Base-by-base conservation (phyloP, 1,140 invertebrate genomes). In the Zaprionus kolodkinae region DNA sequence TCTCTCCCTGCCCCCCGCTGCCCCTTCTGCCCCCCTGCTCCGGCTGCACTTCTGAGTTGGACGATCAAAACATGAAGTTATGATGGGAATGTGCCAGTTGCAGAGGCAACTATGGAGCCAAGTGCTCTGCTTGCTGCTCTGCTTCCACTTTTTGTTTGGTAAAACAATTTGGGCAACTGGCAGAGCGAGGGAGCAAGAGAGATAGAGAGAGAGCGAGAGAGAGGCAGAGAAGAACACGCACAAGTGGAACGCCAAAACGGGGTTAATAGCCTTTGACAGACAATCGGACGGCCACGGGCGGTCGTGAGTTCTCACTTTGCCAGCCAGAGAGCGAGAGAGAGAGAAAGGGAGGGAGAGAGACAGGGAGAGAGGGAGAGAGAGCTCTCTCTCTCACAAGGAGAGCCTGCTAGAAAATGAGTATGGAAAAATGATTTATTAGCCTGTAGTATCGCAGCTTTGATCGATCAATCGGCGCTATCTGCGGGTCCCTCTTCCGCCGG, bases 181-280 rank as follows among this genome's bases (percentile, higher is more conserved):
- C 45, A 21, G 36, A 72, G 36, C 65, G 25, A 59, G 36, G 6
- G 63, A 17, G 30, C 13, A 13, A 4, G 12, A 15, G 67, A 12
- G 50, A 25, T 27, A 30, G 60, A n/a, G 25, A 36, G 25, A 64
- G 52, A 62, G 21, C 6, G 40, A 45, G 45, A 25, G 64, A 3
- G 21, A 52, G 25, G 13, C 21, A 21, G 35, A 54, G 36, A 30
- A 11, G 61, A 25, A 43, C 45, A 21, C 5, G 43, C 88, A 80
- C 84, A 87, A 87, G 84, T 87, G 84, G 84, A 88, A 88, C 77
- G 60, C 61, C 38, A 64, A 75, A 87, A 85, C 68, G 85, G 81
- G 85, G 85, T 88, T 88, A 88, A 88, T 88, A 88, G 85, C 85
- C 85, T 88, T 81, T 88, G 84, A 83, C 80, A 87, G 81, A 77